Conservation (phyloP, 2,888 invertebrate species). For the Acanthosepion pharaonis region DNA sequence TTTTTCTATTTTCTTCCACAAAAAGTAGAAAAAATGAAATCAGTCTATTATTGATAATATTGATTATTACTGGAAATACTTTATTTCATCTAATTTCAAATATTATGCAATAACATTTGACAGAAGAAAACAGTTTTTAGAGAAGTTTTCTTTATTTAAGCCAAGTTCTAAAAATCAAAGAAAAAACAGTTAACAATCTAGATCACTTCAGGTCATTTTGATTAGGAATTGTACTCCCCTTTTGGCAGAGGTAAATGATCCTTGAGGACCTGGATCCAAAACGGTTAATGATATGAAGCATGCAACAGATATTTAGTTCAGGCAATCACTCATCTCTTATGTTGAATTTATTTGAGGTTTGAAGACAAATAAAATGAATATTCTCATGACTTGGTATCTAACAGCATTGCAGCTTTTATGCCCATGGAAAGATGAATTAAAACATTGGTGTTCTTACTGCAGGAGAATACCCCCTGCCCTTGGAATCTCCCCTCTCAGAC, state of each 20-base stretch:
- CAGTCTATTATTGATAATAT: too few species aligned
- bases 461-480: background rate
- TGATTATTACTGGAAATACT: too few species aligned
- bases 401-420: background rate
- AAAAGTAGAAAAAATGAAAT: too few species aligned
- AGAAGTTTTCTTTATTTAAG: background rate
- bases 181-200: background rate
- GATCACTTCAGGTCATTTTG: background rate
- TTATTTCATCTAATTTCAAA: too few species aligned
- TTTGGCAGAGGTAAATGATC: background rate
- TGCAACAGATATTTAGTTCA: background rate
- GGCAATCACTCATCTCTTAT: background rate
- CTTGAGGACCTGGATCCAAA: background rate
- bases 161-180: background rate
- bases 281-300: background rate
- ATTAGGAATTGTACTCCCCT: background rate
- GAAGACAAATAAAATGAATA: background rate
- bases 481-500: background rate
- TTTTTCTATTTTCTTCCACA: too few species aligned
- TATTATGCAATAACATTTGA: too few species aligned
- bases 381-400: background rate
- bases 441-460: background rate
- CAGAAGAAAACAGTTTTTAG: background rate
- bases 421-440: background rate
- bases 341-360: background rate